Base-by-base conservation (phyloP, 2,797 vertebrate species). In the Gymnoscopelus braueri region DNA sequence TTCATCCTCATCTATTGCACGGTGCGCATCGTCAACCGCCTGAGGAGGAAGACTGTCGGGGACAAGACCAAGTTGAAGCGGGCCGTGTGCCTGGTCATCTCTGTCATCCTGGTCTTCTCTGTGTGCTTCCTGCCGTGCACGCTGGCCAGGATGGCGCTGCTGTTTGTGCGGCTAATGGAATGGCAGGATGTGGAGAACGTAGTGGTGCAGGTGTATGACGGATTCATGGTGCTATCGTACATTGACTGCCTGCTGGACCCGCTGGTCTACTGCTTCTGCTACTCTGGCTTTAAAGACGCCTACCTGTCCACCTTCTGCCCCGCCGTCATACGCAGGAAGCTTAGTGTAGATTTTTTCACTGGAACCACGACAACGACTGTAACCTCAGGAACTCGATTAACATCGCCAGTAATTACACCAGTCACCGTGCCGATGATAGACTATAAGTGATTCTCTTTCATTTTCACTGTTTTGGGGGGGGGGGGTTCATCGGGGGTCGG, bases 201-300 rank as follows among this genome's bases (percentile, higher is more conserved):
- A 0, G 85, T 83, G 0, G 68, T 79, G 0, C 67, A 69, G 70
- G 81, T 77, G n/a, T 94, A 91, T 0, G 94, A 94, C 4, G 93
- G 92, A 58, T 79, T 94, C 59, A 82, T 93, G 88, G 87, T 90
- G 26, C 84, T 93, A 10, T 95, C 94, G 66, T 93, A 90, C 80
- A 63, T 94, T 57, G 93, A 94, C 81, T 93, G 92, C n/a, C 78
- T 95, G 1, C 69, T 95, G 67, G 93, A 94, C 48, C 94, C 94
- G 0, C 81, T 94, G 39, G 39, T 72, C 13, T 63, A 56, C 26
- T 64, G 60, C 55, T 68, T 74, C 59, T 67, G 72, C 32, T 55
- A 11, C n/a, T 67, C 60, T 12, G 65, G 61, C 60, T 52, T 35
- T 66, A 9, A 12, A 85, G 88, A 87, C 0, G 78, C 83, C 5